Evolutionary conservation across 2,113 vertebrate species (phyloP).

Genomic region (Chroicocephalus ridibundus): DNA sequence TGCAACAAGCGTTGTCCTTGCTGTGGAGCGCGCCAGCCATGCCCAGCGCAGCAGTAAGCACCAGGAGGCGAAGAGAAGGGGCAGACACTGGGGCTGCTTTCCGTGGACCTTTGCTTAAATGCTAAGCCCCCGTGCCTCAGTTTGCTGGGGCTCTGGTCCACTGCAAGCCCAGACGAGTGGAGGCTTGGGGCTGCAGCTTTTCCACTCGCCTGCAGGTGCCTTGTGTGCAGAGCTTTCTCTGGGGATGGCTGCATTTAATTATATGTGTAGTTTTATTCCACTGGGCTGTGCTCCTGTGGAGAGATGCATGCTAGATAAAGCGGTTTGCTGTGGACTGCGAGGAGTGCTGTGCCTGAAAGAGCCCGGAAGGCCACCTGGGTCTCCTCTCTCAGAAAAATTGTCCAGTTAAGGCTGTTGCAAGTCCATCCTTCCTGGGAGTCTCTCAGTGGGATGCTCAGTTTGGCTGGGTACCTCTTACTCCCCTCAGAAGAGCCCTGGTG

Average conservation of each 20-base stretch:
- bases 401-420: background rate
- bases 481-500: background rate
- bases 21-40: rapidly evolving
- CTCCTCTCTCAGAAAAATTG: background rate
- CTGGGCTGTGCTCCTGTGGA: background rate
- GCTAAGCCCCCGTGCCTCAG: background rate
- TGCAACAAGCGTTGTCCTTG: rapidly evolving
- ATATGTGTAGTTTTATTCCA: rapidly evolving
- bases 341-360: background rate
- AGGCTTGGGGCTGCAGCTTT: background rate
- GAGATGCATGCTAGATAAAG: background rate
- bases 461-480: background rate
- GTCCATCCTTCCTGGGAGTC: rapidly evolving
- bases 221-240: background rate
- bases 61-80: background rate
- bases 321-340: background rate
- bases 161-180: background rate
- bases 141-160: background rate
- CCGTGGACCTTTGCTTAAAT: rapidly evolving
- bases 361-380: background rate
- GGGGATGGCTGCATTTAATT: background rate
- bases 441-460: background rate
- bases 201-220: background rate
- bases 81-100: background rate
- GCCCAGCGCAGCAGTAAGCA: background rate